Base-by-base conservation (phyloP, 2,797 vertebrate species). In the Acrocephalus scirpaceus region DNA sequence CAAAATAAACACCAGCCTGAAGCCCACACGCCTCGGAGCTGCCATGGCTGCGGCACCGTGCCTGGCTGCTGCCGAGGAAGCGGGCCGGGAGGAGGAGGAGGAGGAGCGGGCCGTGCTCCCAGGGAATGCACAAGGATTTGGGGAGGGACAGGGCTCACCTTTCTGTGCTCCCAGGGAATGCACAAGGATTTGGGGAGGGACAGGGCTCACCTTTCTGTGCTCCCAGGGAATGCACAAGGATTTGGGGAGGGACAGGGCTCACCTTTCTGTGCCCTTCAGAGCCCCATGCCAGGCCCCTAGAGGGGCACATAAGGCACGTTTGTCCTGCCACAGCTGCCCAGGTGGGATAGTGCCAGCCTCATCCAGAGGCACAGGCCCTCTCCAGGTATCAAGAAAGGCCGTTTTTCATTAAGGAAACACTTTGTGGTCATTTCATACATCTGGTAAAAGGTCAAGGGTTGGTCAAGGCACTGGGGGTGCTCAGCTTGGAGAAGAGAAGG, bases 261-360 rank as follows among this genome's bases (percentile, higher is more conserved):
- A 67, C 38, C 36, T 25, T 9, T 27, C 84, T 7, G 30, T 2
- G 3, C 38, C 87, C 56, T 16, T 21, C 40, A 23, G 60, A 42
- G 62, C 16, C 40, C 20, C 26, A 4, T 15, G 7, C 32, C 19
- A 16, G 36, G 19, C 53, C 38, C 2, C 1, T 9, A 0, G 30
- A 75, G 40, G 32, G 54, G 11, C 36, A 57, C 11, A 1, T 0
- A 27, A 20, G 29, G n/a, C 4, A 4, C 10, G 1, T 0, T 3
- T 1, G 20, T 16, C 34, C 27, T 40, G 54, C 62, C 48, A 42
- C 36, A 25, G 78, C 36, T 8, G 3, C 40, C 21, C 32, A 1
- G 22, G 4, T 0, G 2, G 78, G 54, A 38, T 17, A 3, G 7
- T 4, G 60, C 0, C 57, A 8, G 70, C 30, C 20, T 29, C 34